Evolutionary conservation across 2,113 vertebrate genomes (phyloP), one percentile per base, ranked within the genome.

Genomic region (Myotis brandtii): DNA sequence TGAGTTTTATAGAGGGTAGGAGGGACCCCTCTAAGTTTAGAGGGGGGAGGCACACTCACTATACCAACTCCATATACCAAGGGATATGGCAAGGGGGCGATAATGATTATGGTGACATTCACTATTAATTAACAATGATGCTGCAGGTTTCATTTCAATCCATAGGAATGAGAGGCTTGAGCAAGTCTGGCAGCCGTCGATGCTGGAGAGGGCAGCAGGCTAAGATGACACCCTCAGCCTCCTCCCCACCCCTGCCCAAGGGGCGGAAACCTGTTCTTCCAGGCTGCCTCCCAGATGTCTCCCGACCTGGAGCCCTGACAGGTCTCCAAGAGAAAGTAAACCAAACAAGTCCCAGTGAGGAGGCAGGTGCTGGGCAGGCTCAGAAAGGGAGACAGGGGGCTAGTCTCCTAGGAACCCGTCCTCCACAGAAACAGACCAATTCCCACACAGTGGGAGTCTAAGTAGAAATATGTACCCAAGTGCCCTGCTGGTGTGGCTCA

Each of bases 251-350:
- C 76, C 64, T 59, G 88, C 82, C 89, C 83, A 30, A 89, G 70
- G 73, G 93, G 70, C 3, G 7, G 84, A 94, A 96, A 97, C 96
- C 96, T 91, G 96, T 96, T 97, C 95, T 97, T 98, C 97, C 93
- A 86, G 95, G 94, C 94, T 66, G 66, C 73, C 72, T 88, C 48
- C 20, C 0, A 7, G 59, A 48, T 52, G 85, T 88, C 92, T 95
- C 67, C 80, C 88, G 9, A 83, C 67, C 86, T 76, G 66, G 85
- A 77, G 73, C 27, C 30, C 86, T 87, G 84, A 64, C 85, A 96
- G 85, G 89, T 88, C 90, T 62, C 82, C 27, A 37, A 21, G 75
- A 93, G 92, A 95, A 83, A 32, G 34, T 34, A 80, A 93, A 64
- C 5, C 25, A 72, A 93, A 62, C 27, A n/a, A 64, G 48, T 50